Conservation (phyloP, 2,797 vertebrate genomes). For the Merluccius polli region DNA sequence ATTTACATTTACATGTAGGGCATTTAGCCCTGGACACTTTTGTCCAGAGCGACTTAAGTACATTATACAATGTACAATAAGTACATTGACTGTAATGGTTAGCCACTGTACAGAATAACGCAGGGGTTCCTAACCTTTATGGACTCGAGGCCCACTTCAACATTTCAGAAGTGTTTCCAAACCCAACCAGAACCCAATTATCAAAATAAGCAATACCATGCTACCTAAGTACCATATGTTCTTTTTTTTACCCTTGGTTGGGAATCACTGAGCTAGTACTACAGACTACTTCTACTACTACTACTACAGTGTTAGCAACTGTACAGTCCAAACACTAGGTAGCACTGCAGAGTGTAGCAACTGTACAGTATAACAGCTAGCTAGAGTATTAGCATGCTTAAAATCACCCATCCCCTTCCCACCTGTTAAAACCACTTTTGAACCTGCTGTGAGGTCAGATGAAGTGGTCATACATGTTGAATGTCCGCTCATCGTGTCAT, state of each 20-base stretch:
- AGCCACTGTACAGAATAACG: background rate
- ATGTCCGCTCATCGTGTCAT: background rate
- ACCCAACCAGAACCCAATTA: background rate
- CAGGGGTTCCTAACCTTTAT: background rate
- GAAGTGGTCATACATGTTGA: background rate
- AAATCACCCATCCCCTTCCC: background rate
- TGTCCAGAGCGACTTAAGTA: too few species aligned
- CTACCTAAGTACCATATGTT: background rate
- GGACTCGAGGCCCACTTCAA: background rate
- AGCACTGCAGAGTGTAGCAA: background rate
- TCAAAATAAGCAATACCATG: background rate
- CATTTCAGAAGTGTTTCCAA: background rate
- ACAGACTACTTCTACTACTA: too few species aligned
- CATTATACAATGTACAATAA: too few species aligned
- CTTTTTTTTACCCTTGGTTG: too few species aligned
- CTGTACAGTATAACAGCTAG: background rate
- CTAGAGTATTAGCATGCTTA: background rate
- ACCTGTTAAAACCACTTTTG: background rate
- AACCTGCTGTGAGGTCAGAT: background rate
- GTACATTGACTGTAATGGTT: background rate
- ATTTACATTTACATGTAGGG: too few species aligned
- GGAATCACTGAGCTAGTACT: conserved; percentile 2
- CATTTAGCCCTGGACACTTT: too few species aligned
- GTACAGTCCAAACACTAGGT: too few species aligned
- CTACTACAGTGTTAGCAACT: too few species aligned